Evolutionary conservation across 2,888 invertebrate genomes (phyloP).

Genomic region (Norana najaformis): DNA sequence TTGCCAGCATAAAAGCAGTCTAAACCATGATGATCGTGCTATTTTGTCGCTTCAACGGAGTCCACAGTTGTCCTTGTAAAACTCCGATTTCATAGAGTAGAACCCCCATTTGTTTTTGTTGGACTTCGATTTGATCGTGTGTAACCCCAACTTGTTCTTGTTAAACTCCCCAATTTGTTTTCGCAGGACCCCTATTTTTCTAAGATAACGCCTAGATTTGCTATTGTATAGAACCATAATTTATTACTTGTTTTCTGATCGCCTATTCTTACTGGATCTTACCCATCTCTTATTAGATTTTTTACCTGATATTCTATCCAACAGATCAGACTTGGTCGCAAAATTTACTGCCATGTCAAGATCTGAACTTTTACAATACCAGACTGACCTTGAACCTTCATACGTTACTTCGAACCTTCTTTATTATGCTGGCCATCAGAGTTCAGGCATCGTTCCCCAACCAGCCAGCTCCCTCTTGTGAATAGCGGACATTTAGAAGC

Average conservation of each 20-base stretch:
- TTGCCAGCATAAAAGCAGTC: too few species aligned
- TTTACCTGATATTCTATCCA: background rate
- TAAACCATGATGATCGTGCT: too few species aligned
- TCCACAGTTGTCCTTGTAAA: background rate
- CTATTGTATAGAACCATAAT: background rate
- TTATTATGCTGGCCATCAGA: background rate
- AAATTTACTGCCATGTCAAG: background rate
- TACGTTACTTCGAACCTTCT: background rate
- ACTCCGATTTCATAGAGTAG: too few species aligned
- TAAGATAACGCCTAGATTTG: background rate
- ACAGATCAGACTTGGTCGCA: background rate
- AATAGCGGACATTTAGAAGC: background rate
- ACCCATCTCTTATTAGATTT: background rate
- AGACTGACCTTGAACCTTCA: background rate
- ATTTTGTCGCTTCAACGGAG: too few species aligned
- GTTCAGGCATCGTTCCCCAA: background rate
- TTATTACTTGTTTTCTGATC: background rate
- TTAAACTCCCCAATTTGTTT: background rate
- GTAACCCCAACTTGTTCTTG: background rate
- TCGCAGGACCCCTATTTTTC: too few species aligned
- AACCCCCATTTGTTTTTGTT: too few species aligned
- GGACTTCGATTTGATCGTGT: background rate
- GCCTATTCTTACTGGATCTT: background rate
- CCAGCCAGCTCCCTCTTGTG: background rate
- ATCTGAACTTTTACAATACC: background rate